These are phyloP conservation scores for Enteromius afrohamiltoni DNA, from an alignment of 2,797 vertebrate genomes.

Conservation along the genomic window DNA sequence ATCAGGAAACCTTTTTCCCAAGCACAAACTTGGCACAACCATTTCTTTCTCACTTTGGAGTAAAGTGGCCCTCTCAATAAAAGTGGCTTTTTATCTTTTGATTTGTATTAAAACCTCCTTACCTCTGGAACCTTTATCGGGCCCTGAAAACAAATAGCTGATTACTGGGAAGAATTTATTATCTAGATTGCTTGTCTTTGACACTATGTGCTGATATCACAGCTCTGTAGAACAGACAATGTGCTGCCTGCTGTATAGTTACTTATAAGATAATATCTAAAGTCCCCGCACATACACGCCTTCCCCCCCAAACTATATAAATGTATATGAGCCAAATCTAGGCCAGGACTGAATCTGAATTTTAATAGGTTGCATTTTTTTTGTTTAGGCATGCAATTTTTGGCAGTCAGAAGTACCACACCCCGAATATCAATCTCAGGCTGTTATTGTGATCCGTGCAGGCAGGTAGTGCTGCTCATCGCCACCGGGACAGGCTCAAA, in stretches of 20 bases:
- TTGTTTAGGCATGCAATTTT: conserved; percentile 76
- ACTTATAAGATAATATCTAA: conserved; percentile 79
- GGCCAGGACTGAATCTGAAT: conserved; percentile 76
- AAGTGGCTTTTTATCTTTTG: conserved; percentile 65
- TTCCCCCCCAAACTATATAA: conserved; percentile 78
- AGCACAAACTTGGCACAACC: conserved; percentile 16
- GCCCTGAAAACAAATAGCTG: conserved; percentile 70
- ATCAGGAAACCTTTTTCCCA: conserved; percentile 34
- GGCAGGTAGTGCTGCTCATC: conserved; percentile 32
- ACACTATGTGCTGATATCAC: conserved; percentile 64
- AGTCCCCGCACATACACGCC: conserved; percentile 58
- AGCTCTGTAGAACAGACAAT: conserved; percentile 60
- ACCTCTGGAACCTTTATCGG: conserved; percentile 58
- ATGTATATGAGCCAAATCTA: conserved; percentile 81
- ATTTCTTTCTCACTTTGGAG: conserved; percentile 56
- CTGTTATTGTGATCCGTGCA: conserved; percentile 56
- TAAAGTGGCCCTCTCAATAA: conserved; percentile 53
- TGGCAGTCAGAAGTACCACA: conserved; percentile 58
- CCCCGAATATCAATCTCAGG: conserved; percentile 72
- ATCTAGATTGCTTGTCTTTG: conserved; percentile 73
- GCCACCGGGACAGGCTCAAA: conserved; percentile 50
- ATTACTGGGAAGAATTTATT: conserved; percentile 71
- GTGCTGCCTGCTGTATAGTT: conserved; percentile 65
- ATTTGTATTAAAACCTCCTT: conserved; percentile 64
- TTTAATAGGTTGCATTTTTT: conserved; percentile 68